Base-by-base conservation (phyloP, 2,797 vertebrate species). In the Galagoides demidoff region DNA sequence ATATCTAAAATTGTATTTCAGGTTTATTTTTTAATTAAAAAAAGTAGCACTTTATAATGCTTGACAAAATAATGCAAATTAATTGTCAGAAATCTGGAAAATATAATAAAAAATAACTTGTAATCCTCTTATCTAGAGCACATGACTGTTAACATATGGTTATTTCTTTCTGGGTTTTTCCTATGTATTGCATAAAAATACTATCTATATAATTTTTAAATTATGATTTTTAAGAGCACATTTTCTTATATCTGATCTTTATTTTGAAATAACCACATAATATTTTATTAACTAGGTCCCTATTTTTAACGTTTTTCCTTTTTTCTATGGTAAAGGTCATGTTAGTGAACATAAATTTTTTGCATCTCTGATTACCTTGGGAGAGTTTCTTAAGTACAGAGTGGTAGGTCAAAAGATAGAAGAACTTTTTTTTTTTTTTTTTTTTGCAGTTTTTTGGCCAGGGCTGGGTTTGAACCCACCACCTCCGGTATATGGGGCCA, bases 11-110 rank as follows among this genome's bases (percentile, higher is more conserved):
- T 57, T 93, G 1, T 76, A 91, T 91, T 90, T 73, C 20, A 73
- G n/a, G 16, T 34, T 66, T 31, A 14, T 76, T 87, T 77, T 78
- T 78, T 85, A 52, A 52, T 66, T 39, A 88, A 78, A 93, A 91
- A 90, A 91, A n/a, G 92, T 49, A 59, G 37, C 20, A 52, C 12
- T 85, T 81, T 77, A 88, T 92, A 77, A 63, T 61, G 25, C 5
- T 94, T 85, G 70, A 37, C 37, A 83, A 68, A 39, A 7, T 68
- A 57, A 90, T 45, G 7, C 20, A 64, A 29, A 76, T 70, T 89
- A 17, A 57, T 73, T 73, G 31, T 63, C 34, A 64, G 63, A 95
- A 74, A 83, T 70, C 73, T 85, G 45, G 94, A 78, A 95, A 89
- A 90, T 52, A 73, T 4, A 49, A 43, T 74, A 49, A 79, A 91